A percentile compares a stretch with the other conserved stretches of the same genome.
Evolutionary conservation across 2,888 invertebrate species (phyloP).

Genomic region (Tridacna crocea): DNA sequence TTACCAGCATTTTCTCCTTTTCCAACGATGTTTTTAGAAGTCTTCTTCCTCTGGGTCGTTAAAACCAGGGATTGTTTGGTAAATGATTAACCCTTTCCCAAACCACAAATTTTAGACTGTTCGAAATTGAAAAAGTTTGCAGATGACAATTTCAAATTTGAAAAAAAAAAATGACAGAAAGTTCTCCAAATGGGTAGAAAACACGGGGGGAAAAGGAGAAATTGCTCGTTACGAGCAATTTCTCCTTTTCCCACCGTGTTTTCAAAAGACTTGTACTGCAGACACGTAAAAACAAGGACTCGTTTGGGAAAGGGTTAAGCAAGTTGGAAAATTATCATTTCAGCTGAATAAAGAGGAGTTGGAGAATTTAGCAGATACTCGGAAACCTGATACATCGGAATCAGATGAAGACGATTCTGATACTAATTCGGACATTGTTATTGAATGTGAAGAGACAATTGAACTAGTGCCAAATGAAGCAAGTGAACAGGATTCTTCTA

Average conservation of each 20-base stretch:
- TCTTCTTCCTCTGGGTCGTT: no score
- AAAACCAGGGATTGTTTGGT: no score
- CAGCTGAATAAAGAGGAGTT: conserved; percentile 71
- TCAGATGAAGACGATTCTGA: conserved; percentile 54
- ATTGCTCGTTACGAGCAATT: not conserved
- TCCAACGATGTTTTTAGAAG: no score
- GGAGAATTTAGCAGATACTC: conserved; percentile 57
- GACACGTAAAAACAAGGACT: not conserved
- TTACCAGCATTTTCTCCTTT: no score
- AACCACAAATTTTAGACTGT: no score
- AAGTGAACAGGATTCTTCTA: not conserved
- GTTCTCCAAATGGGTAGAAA: not conserved
- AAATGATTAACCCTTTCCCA: not conserved
- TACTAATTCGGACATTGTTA: conserved; percentile 72
- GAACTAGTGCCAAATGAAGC: conserved; percentile 29
- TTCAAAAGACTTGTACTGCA: not conserved
- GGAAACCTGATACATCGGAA: not conserved
- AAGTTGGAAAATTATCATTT: conserved; percentile 4
- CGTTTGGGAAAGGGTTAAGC: not conserved
- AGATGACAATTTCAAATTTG: no score
- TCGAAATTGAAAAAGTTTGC: no score
- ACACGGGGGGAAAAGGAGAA: not conserved
- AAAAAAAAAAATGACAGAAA: no score
- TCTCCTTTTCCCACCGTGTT: not conserved
- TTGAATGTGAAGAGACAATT: conserved; percentile 68